phyloP scores from a whole-genome alignment of 2,113 vertebrate species.

The Camelus dromedarius region DNA sequence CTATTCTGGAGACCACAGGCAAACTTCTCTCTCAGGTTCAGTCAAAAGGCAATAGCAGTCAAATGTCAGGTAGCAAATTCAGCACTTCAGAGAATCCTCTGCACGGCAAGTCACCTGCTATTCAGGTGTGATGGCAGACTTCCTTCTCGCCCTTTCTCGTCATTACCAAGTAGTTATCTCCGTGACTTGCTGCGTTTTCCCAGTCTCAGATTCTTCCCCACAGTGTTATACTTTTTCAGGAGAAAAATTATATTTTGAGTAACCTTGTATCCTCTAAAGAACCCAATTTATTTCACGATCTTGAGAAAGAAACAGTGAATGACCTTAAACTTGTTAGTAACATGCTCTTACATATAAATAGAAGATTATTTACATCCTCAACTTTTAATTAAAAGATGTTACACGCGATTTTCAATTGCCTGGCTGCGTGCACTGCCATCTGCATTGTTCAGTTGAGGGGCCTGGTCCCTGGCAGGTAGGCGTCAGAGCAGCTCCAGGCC shows the following conservation, averaged over 20 bases:
- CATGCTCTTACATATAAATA: background rate
- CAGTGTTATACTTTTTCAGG: slow-evolving; percentile 65
- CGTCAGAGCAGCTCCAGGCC: background rate
- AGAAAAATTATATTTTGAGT: slow-evolving; percentile 34
- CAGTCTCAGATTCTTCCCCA: background rate
- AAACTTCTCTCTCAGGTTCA: slow-evolving; percentile 1
- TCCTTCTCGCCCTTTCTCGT: slow-evolving; percentile 42
- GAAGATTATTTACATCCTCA: background rate
- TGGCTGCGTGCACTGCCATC: background rate
- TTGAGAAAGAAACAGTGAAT: background rate
- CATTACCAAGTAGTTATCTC: slow-evolving; percentile 22
- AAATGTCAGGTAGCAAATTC: slow-evolving; percentile 41
- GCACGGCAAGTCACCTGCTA: slow-evolving; percentile 54
- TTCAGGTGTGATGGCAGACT: slow-evolving; percentile 56
- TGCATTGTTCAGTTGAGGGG: background rate
- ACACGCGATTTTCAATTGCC: background rate
- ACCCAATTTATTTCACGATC: background rate
- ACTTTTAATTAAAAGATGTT: background rate
- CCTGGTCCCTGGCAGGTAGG: too few relatives aligned
- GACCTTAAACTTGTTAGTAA: background rate
- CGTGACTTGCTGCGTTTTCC: slow-evolving; percentile 68
- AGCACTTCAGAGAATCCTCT: slow-evolving; percentile 51
- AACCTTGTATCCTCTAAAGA: background rate
- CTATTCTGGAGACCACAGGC: slow-evolving; percentile 16
- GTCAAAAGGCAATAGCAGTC: slow-evolving; percentile 46